Conservation (phyloP, 2,113 vertebrate genomes). For the Chloropsis hardwickii region DNA sequence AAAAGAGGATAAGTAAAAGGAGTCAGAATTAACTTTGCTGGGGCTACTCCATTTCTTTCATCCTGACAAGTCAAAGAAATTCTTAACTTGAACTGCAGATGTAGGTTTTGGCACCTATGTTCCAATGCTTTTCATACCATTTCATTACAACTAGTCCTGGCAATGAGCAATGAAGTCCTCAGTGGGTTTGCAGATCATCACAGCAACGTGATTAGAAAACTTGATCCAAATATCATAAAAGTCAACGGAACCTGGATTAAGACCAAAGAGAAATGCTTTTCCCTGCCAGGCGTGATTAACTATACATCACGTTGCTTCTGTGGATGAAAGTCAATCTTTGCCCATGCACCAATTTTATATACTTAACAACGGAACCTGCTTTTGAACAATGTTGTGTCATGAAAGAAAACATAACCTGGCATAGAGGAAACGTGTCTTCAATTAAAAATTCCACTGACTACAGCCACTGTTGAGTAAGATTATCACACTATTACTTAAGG, state of each 20-base stretch:
- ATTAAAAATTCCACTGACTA: not conserved
- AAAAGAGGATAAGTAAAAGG: not conserved
- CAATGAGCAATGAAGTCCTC: not conserved
- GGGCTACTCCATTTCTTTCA: not conserved
- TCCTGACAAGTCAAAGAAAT: slow-evolving; percentile 2
- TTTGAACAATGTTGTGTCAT: not conserved
- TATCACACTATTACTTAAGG: not conserved
- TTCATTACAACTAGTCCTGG: not conserved
- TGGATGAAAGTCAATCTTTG: not conserved
- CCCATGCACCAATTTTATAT: not conserved
- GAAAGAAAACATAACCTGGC: not conserved
- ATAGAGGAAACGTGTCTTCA: not conserved
- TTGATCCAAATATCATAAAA: not conserved
- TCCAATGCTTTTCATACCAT: not conserved
- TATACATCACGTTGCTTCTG: not conserved
- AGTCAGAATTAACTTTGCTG: not conserved
- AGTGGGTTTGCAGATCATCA: slow-evolving; percentile 4
- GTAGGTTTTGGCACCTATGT: not conserved
- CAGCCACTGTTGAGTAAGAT: not conserved
- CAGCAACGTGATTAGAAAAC: not conserved
- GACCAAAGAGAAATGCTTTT: not conserved
- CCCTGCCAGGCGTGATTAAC: not conserved
- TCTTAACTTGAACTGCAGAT: not conserved
- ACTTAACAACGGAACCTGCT: not conserved
- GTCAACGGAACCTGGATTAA: not conserved